Conservation (phyloP, 2,888 invertebrate species). For the Habrosyne pyritoides region DNA sequence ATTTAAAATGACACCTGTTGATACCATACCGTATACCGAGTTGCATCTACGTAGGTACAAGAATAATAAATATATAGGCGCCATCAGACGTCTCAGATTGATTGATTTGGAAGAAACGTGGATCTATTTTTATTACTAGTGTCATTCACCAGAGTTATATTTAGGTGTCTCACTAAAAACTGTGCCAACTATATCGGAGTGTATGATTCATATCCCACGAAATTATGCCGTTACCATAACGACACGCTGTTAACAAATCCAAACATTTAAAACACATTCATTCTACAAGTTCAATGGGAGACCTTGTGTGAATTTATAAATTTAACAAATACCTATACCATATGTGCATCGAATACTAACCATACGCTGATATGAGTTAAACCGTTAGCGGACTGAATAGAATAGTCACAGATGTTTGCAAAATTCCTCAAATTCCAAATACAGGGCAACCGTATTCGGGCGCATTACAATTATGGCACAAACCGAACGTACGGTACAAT, state of each 20-base stretch:
- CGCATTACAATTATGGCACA: neutral
- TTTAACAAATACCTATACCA: too few relatives aligned
- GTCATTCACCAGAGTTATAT: slow-evolving; percentile 34
- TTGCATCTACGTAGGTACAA: neutral
- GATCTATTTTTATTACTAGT: slow-evolving; percentile 13
- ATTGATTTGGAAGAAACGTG: neutral
- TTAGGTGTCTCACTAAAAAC: slow-evolving; percentile 25
- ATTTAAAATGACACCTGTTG: too few relatives aligned
- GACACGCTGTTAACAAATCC: slow-evolving; percentile 33
- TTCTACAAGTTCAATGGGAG: neutral
- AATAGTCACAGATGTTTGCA: neutral
- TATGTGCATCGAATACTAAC: too few relatives aligned
- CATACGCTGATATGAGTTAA: too few relatives aligned
- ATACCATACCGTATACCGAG: too few relatives aligned
- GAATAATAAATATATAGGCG: neutral
- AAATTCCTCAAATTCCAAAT: neutral
- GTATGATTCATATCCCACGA: slow-evolving; percentile 26
- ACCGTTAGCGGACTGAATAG: too few relatives aligned
- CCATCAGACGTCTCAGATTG: neutral
- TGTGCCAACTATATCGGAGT: slow-evolving; percentile 32
- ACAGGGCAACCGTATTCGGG: neutral
- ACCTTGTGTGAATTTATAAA: too few relatives aligned
- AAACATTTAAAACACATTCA: neutral
- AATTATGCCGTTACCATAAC: slow-evolving; percentile 36
- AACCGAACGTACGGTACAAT: neutral